Conservation (phyloP, 2,797 vertebrate genomes). For the Platyrinchus mystaceus region DNA sequence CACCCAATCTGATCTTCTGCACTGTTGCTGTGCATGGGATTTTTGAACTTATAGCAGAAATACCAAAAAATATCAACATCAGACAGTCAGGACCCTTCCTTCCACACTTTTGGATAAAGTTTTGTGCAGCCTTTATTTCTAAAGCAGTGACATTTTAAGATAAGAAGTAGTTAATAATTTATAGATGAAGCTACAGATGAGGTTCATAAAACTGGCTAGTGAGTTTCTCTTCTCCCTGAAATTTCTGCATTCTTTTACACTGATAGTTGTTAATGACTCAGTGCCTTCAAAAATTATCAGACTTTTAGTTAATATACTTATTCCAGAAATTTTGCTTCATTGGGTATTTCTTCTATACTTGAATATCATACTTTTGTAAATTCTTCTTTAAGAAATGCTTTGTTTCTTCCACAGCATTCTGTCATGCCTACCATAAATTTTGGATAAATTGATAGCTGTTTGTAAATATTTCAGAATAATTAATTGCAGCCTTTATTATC, state of each 20-base stretch:
- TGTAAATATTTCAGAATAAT: not conserved
- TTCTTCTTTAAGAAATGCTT: rapidly evolving
- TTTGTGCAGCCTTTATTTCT: not conserved
- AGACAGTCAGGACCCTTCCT: not conserved
- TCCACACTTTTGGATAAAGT: not conserved
- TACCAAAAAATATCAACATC: not conserved
- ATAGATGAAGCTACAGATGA: not conserved
- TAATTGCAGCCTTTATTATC: not conserved
- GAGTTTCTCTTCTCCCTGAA: not conserved
- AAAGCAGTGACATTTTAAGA: not conserved
- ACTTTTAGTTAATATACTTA: not conserved
- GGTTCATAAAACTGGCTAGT: not conserved
- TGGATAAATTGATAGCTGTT: not conserved
- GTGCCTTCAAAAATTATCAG: not conserved
- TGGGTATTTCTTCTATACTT: not conserved
- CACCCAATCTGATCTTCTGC: not conserved
- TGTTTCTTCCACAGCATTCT: not conserved
- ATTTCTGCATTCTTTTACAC: not conserved
- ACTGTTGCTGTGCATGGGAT: not conserved
- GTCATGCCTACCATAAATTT: not conserved
- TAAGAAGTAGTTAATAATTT: not conserved
- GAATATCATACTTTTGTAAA: not conserved
- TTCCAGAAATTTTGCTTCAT: not conserved
- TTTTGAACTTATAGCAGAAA: not conserved
- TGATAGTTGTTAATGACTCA: not conserved